Base-by-base conservation (phyloP, 2,888 invertebrate genomes). In the Amblyjoppa fuscipennis region DNA sequence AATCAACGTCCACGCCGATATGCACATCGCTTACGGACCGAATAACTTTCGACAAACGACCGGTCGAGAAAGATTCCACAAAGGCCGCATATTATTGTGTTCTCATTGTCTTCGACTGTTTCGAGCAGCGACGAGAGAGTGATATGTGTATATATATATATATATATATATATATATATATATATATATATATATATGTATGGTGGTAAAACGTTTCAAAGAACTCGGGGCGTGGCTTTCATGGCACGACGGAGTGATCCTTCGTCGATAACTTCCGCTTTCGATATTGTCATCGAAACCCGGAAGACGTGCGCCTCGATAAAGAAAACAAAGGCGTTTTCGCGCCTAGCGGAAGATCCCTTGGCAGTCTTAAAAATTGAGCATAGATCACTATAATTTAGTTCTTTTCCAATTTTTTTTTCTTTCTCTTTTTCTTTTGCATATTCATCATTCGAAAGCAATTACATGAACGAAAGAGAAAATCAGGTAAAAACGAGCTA, bases 351-450 rank as follows among this genome's bases (percentile, higher is more conserved):
- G 68, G 25, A 78, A 69, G 79, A 83, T 66, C 70, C 61, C 70
- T 74, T 86, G 86, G 81, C 81, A 76, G 81, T 81, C 84, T 81
- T 81, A 77, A 61, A 49, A 49, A 75, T 83, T 85, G 87, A 85
- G 84, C 85, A 73, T 71, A 79, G 20, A 73, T 73, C 49, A 69
- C 73, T 78, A 51, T 34, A 61, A 68, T 34, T 61, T 41, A 41
- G 11, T 41, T 41, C 11, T 2, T 41, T 41, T 38, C 16, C 45
- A 25, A 59, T 74, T 34, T 71, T 64, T 73, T n/a, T 49, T 7
- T 34, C 28, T 64, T 4, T 20, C 20, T 20, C 20, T 20, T 9
- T 51, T 53, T 64, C 4, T 68, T 25, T 41, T 28, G 59, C 51
- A 13, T 66, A 20, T 69, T 49, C n/a, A 38, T 56, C 31, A 70